A percentile compares a stretch with the other conserved stretches of the same genome.
Evolutionary conservation across 2,113 vertebrate genomes (phyloP).

Genomic region (Ardeotis arabs): DNA sequence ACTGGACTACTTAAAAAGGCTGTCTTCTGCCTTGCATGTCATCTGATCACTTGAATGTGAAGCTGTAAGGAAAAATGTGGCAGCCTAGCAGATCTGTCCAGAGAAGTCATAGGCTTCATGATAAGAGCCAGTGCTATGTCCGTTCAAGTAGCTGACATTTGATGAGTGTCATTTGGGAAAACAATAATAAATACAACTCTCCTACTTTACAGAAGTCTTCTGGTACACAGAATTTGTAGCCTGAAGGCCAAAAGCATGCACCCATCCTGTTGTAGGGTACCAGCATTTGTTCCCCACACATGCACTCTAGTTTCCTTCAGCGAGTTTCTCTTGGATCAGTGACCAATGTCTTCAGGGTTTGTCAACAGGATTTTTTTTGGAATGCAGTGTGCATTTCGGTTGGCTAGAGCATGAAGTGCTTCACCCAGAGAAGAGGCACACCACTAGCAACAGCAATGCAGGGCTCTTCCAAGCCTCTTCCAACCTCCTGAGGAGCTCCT

Average conservation of each 20-base stretch:
- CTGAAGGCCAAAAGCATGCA: background rate
- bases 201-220: background rate
- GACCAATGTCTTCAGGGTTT: background rate
- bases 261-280: background rate
- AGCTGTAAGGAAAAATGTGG: background rate
- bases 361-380: background rate
- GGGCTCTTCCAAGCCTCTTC: background rate
- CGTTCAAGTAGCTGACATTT: background rate
- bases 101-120: background rate
- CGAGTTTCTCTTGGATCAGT: background rate
- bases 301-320: background rate
- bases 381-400: background rate
- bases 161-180: background rate
- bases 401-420: background rate
- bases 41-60: background rate
- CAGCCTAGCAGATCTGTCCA: background rate
- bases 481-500: background rate
- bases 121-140: background rate
- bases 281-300: background rate
- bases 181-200: background rate
- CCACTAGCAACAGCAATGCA: background rate
- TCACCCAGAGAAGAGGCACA: background rate
- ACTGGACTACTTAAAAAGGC: background rate
- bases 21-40: background rate
- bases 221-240: background rate